Evolutionary conservation across 2,888 invertebrate genomes (phyloP), one percentile per base, ranked within the genome.

Genomic region (Anodontia alba): DNA sequence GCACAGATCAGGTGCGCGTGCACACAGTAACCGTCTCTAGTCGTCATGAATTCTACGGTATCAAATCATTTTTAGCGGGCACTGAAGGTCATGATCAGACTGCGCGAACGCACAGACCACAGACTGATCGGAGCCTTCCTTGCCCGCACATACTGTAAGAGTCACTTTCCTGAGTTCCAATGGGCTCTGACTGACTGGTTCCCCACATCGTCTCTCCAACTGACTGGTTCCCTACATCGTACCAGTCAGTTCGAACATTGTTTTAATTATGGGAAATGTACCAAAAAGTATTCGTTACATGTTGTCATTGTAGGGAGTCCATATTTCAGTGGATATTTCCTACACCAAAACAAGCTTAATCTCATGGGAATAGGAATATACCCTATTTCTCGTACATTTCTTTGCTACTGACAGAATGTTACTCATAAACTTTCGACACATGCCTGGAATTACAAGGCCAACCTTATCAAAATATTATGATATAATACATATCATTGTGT

Each of bases 401-500:
- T 62, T 8, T 2, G 33, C 33, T 23, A 15, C 33, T 62, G 33
- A 33, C 62, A 62, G 2, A 33, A 1, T 23, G 31, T 1, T 33
- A 33, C 33, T 17, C 62, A 62, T 20, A 33, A 62, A 62, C 62
- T 33, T 33, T 17, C 62, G 62, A 62, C 62, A 62, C 33, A 62
- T 62, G 62, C 62, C 62, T n/a, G 33, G 29, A 31, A 33, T 62
- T 62, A 23, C 33, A 33, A 10, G 31, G 62, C n/a, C 12, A 62
- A 62, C 23, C 7, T 29, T 62, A 33, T 62, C 62, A 29, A 62
- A 62, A 62, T 62, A 33, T 62, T 62, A 62, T 33, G 26, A 29
- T 62, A 62, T 62, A 31, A 62, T 62, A 62, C n/a, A n/a, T n/a
- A n/a, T n/a, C n/a, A 62, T 62, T 62, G 33, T 62, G 26, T 23